These are phyloP conservation scores for Heliangelus exortis DNA, from an alignment of 2,797 vertebrate species.

Conservation along the genomic window DNA sequence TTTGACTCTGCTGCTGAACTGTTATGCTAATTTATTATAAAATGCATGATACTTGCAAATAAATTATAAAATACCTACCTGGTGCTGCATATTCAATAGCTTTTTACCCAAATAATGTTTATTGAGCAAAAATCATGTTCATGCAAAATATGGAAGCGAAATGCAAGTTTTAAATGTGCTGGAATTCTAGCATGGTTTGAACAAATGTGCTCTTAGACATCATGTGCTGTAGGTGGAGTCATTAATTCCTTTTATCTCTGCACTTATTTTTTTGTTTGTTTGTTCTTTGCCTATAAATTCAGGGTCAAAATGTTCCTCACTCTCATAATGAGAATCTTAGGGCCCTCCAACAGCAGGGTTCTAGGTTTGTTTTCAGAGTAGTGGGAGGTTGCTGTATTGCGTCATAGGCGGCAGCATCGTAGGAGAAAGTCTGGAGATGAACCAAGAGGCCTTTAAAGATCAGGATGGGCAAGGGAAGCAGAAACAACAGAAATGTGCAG, in stretches of 20 bases:
- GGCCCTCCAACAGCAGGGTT: not conserved
- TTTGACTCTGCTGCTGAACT: slow-evolving; percentile 60
- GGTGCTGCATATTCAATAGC: slow-evolving; percentile 1
- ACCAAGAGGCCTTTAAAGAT: not conserved
- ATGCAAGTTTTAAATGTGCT: not conserved
- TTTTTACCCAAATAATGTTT: slow-evolving; percentile 16
- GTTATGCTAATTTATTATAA: slow-evolving; percentile 62
- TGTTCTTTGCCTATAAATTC: not conserved
- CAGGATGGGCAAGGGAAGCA: not conserved
- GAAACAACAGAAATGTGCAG: rapidly evolving
- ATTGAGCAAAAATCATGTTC: not conserved
- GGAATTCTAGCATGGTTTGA: not conserved
- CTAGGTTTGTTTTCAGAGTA: not conserved
- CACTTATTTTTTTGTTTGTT: not conserved
- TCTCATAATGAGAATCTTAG: not conserved
- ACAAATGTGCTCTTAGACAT: not conserved
- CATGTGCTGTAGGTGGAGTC: not conserved
- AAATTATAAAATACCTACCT: slow-evolving; percentile 32
- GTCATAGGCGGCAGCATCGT: not conserved
- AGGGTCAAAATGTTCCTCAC: not conserved
- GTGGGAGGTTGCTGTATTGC: not conserved
- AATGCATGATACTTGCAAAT: slow-evolving; percentile 55
- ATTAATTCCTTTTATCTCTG: slow-evolving; percentile 7
- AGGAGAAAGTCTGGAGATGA: not conserved
- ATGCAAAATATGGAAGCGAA: not conserved